These are phyloP conservation scores for Polymixis flavicincta DNA, from an alignment of 2,888 invertebrate genomes.

Conservation along the genomic window DNA sequence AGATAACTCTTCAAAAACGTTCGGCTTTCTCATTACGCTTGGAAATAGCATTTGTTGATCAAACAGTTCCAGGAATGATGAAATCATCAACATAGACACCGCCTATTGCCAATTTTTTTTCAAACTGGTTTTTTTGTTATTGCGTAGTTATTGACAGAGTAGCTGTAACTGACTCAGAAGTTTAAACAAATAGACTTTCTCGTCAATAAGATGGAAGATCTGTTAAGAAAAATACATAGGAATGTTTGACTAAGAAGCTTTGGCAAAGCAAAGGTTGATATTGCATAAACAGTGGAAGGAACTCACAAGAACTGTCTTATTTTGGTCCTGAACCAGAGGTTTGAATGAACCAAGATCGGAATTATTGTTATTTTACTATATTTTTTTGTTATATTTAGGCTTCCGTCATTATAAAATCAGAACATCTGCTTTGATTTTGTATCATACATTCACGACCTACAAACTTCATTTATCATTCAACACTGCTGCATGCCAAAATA, in stretches of 20 bases:
- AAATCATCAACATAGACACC: slow-evolving; percentile 1
- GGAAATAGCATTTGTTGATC: background rate
- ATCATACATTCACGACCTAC: background rate
- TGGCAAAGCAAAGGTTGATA: background rate
- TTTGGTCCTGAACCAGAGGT: no score
- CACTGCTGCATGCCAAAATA: slow-evolving; percentile 1
- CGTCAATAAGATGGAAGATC: slow-evolving; percentile 10
- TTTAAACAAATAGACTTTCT: background rate
- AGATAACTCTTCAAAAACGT: slow-evolving; percentile 9
- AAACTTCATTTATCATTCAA: background rate
- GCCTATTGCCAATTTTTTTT: background rate
- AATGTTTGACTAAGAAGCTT: background rate
- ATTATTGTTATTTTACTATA: no score
- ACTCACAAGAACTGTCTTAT: background rate
- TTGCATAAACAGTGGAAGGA: background rate
- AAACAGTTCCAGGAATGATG: background rate
- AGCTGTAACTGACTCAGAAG: slow-evolving; percentile 11
- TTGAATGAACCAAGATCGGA: no score
- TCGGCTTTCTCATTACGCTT: background rate
- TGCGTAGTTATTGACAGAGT: slow-evolving; percentile 1
- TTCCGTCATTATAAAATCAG: background rate
- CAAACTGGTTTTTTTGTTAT: background rate
- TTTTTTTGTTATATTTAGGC: background rate
- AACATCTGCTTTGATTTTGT: background rate
- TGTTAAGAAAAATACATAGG: slow-evolving; percentile 10